These are phyloP conservation scores for Lagenorhynchus albirostris DNA, from an alignment of 2,113 vertebrate genomes.

Conservation along the genomic window DNA sequence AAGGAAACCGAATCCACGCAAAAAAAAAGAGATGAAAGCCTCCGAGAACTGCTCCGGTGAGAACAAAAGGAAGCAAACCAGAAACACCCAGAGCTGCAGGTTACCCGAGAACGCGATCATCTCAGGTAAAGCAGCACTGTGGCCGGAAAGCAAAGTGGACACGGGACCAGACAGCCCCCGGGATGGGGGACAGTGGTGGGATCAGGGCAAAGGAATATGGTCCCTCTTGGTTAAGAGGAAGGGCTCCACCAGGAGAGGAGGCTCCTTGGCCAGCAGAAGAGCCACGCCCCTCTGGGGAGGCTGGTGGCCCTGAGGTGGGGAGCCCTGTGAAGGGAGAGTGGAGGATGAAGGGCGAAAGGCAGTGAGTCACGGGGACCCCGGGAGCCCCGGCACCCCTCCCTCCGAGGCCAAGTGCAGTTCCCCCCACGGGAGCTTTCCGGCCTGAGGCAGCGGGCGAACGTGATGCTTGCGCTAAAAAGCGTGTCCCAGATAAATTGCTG, in stretches of 20 bases:
- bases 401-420: fast-evolving
- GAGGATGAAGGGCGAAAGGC: neutral
- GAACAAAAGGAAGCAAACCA: neutral
- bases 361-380: neutral
- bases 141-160: neutral
- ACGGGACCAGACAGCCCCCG: fast-evolving
- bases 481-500: neutral
- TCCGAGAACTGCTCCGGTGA: neutral
- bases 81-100: neutral
- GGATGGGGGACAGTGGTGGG: fast-evolving
- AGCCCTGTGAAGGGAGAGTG: neutral
- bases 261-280: fast-evolving
- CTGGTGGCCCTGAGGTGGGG: neutral
- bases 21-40: neutral
- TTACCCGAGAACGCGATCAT: neutral
- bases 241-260: neutral
- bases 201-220: neutral
- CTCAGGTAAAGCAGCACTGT: neutral
- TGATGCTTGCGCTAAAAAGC: neutral
- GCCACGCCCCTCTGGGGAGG: fast-evolving
- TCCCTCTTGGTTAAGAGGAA: neutral
- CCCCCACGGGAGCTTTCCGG: neutral
- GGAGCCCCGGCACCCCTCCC: too few relatives aligned
- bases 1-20: neutral
- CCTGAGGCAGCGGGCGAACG: fast-evolving